Percentiles rank a stretch among this genome's conserved stretches.
phyloP scores from a whole-genome alignment of 2,797 vertebrate species.

The Dicrostonyx torquatus region DNA sequence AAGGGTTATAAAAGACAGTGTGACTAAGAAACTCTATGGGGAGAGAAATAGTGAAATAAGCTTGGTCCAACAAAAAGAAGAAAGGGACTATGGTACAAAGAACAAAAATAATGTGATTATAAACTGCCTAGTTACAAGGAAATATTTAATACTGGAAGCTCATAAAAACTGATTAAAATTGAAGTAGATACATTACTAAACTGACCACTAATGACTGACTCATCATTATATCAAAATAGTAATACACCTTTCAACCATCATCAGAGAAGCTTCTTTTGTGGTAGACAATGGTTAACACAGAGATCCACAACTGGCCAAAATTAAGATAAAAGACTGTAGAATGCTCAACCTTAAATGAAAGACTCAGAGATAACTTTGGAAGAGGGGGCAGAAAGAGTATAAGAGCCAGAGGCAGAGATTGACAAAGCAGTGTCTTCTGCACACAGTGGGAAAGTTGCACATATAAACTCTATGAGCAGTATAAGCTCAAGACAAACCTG shows the following conservation, averaged over 20 bases:
- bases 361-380: not conserved
- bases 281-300: not conserved
- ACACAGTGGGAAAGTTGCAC: not conserved
- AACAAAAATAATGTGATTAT: not conserved
- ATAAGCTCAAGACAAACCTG: not conserved
- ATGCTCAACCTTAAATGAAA: not conserved
- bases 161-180: not conserved
- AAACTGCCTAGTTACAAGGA: not conserved
- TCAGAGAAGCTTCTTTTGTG: not conserved
- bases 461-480: not conserved
- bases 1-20: not conserved
- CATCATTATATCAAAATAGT: not conserved
- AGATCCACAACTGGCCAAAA: not conserved
- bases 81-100: not conserved
- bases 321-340: not conserved
- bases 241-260: not conserved
- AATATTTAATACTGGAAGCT: conserved; percentile 29
- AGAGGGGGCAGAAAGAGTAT: not conserved
- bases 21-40: not conserved
- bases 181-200: not conserved
- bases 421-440: not conserved
- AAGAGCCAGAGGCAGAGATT: not conserved
- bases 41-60: not conserved
- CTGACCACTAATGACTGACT: not conserved
- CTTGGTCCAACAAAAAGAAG: not conserved